Evolutionary conservation across 2,888 invertebrate species (phyloP).

Genomic region (Tetragonisca angustula): DNA sequence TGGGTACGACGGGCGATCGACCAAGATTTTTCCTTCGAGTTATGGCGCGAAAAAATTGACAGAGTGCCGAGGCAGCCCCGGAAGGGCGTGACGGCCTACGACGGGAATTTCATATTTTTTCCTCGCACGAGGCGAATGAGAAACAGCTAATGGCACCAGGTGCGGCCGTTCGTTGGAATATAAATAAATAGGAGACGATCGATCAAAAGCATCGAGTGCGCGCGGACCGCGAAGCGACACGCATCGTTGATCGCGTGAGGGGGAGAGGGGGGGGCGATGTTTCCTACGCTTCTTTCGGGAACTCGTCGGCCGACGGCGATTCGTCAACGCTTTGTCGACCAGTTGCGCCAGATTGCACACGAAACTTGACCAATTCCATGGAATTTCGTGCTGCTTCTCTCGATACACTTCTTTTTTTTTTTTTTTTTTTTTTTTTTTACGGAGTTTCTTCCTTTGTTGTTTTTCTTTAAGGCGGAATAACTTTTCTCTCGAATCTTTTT

Average conservation of each 20-base stretch:
- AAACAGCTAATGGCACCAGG: constrained; percentile 73
- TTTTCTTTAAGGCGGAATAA: too few species aligned
- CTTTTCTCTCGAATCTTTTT: too few species aligned
- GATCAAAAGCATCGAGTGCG: constrained; percentile 71
- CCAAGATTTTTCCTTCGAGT: constrained; percentile 56
- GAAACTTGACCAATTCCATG: constrained; percentile 30
- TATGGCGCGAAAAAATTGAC: constrained; percentile 67
- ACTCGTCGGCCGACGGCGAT: constrained; percentile 22
- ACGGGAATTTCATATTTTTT: constrained; percentile 61
- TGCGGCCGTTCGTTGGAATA: constrained; percentile 74
- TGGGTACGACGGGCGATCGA: constrained; percentile 62
- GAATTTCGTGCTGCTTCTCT: constrained; percentile 10
- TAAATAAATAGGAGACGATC: constrained; percentile 77
- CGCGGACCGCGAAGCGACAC: constrained; percentile 63
- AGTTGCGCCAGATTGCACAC: constrained; percentile 29
- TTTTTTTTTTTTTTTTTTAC: too few species aligned
- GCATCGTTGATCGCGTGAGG: constrained; percentile 62
- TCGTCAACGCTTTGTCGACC: constrained; percentile 53
- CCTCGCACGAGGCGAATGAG: constrained; percentile 56
- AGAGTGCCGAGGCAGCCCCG: constrained; percentile 53
- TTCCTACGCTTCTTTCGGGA: constrained; percentile 33
- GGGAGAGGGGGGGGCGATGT: constrained; percentile 10
- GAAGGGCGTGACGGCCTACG: neutral
- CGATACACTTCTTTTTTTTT: neutral
- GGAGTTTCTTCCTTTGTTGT: too few species aligned